Base-by-base conservation (phyloP, 1,140 invertebrate species). In the Drosophila arawakana region DNA sequence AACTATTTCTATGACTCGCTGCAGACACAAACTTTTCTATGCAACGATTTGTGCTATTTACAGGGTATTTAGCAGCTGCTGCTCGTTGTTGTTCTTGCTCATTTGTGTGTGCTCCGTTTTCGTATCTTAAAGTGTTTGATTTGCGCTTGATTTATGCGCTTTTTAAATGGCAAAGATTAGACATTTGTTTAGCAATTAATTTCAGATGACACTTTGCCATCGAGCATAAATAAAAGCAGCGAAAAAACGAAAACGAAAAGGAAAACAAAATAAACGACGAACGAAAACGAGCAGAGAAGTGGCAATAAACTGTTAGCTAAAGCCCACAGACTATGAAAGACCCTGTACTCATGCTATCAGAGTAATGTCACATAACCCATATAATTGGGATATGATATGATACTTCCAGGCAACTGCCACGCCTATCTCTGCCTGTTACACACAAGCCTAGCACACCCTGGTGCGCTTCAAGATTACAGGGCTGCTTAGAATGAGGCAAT, bases 131-230 rank as follows among this genome's bases (percentile, higher is more conserved):
- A 63, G 66, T 80, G 76, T 88, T 88, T 86, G 83, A 88, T 86
- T 86, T 88, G 76, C 62, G 80, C 83, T 86, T 86, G 83, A 86
- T 86, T 86, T 86, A 86, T 86, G 83, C 83, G 83, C 73, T 86
- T 86, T 88, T 86, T 86, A 86, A 88, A 89, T 88, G 84, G 74
- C 84, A 88, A 88, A 88, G 84, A 88, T 88, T 88, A 88, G 84
- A 88, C 84, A 88, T 88, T 88, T 88, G 84, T 89, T 89, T 80
- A 81, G 84, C 84, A 88, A 88, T 88, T 88, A 83, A 88, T 88
- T 88, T 83, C 47, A 61, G 77, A 68, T 88, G 84, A 88, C 84
- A 88, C 80, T 88, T 70, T 70, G 73, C 67, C 73, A 59, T 77
- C 70, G 67, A 70, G 62, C 69, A 59, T 46, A 60, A 59, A 58